Evolutionary conservation across 2,888 invertebrate species (phyloP).

Genomic region (Ennomos quercinarius): DNA sequence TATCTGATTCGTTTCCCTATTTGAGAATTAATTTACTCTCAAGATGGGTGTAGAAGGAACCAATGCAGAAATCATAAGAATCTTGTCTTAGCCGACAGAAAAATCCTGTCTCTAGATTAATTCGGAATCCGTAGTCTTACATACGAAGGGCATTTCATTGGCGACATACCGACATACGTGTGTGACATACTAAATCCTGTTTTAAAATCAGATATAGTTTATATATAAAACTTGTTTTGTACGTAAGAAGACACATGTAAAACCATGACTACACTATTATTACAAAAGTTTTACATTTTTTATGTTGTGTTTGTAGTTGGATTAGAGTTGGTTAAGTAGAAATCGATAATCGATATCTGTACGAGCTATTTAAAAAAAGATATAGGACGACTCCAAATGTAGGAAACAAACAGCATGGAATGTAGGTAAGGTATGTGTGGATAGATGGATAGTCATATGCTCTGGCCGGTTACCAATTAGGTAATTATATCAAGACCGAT

Average conservation of each 20-base stretch:
- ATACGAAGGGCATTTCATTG: slow-evolving; percentile 17
- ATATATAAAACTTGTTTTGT: slow-evolving; percentile 28
- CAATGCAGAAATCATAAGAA: slow-evolving; percentile 20
- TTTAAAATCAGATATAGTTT: slow-evolving; percentile 31
- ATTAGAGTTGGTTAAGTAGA: neutral
- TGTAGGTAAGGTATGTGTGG: slow-evolving; percentile 19
- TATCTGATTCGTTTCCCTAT: neutral
- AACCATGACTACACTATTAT: neutral
- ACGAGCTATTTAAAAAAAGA: no score
- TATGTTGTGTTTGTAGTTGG: neutral
- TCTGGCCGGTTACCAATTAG: slow-evolving; percentile 68
- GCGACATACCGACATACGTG: slow-evolving; percentile 13
- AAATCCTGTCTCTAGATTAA: slow-evolving; percentile 24
- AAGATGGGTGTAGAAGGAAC: neutral
- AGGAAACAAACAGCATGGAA: slow-evolving; percentile 3
- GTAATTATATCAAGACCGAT: slow-evolving; percentile 80
- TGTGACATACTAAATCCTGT: slow-evolving; percentile 22
- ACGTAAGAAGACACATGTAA: neutral
- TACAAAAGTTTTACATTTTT: neutral
- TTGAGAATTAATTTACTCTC: slow-evolving; percentile 1
- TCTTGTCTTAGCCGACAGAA: slow-evolving; percentile 13
- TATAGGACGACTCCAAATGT: neutral
- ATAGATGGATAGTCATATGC: slow-evolving; percentile 43
- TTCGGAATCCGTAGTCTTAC: slow-evolving; percentile 16
- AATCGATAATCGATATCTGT: no score